Evolutionary conservation across 1,140 invertebrate genomes (phyloP).

Genomic region (Teleogryllus occipitalis): DNA sequence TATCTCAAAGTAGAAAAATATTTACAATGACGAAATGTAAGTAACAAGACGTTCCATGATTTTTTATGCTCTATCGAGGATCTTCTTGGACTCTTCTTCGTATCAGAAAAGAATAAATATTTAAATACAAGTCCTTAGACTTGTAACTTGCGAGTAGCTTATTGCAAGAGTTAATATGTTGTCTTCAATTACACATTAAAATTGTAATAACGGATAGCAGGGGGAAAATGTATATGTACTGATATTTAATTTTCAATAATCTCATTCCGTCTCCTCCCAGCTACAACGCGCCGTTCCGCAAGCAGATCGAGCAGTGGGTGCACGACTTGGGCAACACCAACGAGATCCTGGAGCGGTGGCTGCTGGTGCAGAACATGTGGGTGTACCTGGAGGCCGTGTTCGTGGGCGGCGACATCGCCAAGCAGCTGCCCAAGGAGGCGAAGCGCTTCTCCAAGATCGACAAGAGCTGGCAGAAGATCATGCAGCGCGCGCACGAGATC

Average conservation of each 20-base stretch:
- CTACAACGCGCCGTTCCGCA: constrained; percentile 93
- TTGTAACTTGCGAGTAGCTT: no score
- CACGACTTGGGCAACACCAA: constrained; percentile 91
- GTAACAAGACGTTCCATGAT: no score
- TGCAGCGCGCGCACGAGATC: constrained; percentile 89
- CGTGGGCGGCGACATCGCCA: constrained; percentile 95
- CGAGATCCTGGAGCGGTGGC: constrained; percentile 92
- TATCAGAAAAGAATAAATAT: no score
- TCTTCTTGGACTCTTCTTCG: no score
- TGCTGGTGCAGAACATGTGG: constrained; percentile 97
- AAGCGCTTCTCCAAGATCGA: constrained; percentile 93
- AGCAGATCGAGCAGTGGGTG: constrained; percentile 94
- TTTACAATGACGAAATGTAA: no score
- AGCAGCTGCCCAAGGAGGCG: constrained; percentile 90
- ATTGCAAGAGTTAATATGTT: no score
- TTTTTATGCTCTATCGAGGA: no score
- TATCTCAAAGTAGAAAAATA: no score
- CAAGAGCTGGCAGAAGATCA: constrained; percentile 97
- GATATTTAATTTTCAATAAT: not conserved
- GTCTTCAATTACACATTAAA: no score
- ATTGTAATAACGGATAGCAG: no score
- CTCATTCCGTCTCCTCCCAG: constrained; percentile 37
- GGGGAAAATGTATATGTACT: no score
- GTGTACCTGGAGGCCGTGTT: constrained; percentile 97
- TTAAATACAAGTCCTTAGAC: no score